Evolutionary conservation across 1,140 invertebrate genomes (phyloP).

Genomic region (Bombus haemorrhoidalis): DNA sequence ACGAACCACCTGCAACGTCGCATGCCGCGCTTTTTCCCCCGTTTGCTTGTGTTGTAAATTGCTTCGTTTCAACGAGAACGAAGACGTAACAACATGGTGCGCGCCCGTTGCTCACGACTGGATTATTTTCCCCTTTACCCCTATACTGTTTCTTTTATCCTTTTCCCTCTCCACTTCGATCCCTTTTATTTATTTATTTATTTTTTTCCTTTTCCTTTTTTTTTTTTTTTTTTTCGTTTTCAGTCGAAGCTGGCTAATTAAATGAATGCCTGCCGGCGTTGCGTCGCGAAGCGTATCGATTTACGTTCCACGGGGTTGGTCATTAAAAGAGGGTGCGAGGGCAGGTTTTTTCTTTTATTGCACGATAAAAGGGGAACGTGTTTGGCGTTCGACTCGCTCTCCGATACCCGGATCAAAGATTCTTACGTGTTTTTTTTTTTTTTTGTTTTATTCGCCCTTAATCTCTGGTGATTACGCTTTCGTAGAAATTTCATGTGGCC

Average conservation of each 20-base stretch:
- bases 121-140: not conserved
- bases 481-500: not conserved
- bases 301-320: constrained; percentile 5
- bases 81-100: constrained; percentile 8
- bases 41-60: not conserved
- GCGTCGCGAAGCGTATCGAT: constrained; percentile 22
- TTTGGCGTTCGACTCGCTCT: not conserved
- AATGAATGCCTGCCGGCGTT: not conserved
- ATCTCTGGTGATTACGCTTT: not conserved
- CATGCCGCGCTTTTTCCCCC: constrained; percentile 1
- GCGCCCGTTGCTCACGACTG: not conserved
- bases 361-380: constrained; percentile 1
- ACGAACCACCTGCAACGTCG: constrained; percentile 4
- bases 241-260: not conserved
- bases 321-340: not conserved
- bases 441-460: no score
- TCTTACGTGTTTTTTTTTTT: no score
- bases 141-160: not conserved
- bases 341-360: not conserved
- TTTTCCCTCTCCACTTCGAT: no score
- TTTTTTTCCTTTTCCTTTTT: no score
- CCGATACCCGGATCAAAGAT: not conserved
- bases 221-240: no score
- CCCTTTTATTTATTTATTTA: no score
- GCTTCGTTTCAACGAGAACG: not conserved